Conservation (phyloP, 2,113 vertebrate genomes). For the Lepus europaeus region DNA sequence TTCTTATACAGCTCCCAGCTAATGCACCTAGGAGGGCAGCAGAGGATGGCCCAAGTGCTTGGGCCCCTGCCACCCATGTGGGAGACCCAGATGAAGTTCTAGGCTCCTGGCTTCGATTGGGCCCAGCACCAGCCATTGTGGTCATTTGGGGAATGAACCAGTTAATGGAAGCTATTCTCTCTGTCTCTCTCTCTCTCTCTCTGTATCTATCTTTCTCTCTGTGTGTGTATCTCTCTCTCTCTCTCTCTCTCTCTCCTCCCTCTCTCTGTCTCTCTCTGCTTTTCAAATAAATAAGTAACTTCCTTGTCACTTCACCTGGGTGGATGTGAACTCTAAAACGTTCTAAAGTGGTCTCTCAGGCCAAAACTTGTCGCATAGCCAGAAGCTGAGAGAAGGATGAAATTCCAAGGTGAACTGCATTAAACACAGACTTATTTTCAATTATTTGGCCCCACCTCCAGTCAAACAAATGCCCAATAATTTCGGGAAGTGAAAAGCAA, state of each 20-base stretch:
- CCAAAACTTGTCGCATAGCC: not conserved
- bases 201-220: too few relatives aligned
- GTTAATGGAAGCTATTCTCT: too few relatives aligned
- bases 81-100: not conserved
- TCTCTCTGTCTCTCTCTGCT: too few relatives aligned
- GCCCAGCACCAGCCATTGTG: too few relatives aligned
- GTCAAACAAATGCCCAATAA: slow-evolving; percentile 71
- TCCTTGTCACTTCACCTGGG: not conserved
- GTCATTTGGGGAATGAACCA: too few relatives aligned
- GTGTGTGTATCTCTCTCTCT: too few relatives aligned
- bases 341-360: not conserved
- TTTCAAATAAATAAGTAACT: not conserved
- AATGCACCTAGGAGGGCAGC: too few relatives aligned
- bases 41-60: too few relatives aligned
- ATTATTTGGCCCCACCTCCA: slow-evolving; percentile 52
- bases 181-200: too few relatives aligned
- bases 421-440: slow-evolving; percentile 68
- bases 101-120: too few relatives aligned
- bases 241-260: too few relatives aligned
- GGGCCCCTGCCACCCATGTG: not conserved
- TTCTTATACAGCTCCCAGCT: too few relatives aligned
- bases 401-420: slow-evolving; percentile 72
- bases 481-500: slow-evolving; percentile 76
- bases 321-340: not conserved
- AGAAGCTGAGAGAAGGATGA: not conserved